A percentile compares a stretch with the other conserved stretches of the same genome.
Evolutionary conservation across 2,888 invertebrate genomes (phyloP).

Genomic region (Amblyjoppa proteus): DNA sequence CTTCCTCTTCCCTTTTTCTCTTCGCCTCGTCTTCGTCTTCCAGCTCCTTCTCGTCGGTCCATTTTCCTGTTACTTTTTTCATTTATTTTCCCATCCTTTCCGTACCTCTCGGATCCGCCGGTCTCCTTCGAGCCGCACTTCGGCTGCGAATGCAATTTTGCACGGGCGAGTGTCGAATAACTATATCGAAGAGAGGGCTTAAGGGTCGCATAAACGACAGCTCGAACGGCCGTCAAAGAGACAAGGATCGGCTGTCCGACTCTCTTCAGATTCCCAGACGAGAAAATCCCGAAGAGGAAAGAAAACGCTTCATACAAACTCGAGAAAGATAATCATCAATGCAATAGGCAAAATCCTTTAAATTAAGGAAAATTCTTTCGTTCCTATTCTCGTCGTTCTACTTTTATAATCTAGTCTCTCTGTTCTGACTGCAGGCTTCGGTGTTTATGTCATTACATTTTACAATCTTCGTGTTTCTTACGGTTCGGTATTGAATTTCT

Average conservation of each 20-base stretch:
- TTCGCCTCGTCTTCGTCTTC: conserved; percentile 15
- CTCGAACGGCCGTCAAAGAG: conserved; percentile 63
- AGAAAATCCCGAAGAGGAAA: neutral
- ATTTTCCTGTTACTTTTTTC: neutral
- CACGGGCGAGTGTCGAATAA: conserved; percentile 44
- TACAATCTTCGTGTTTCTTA: neutral
- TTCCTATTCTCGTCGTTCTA: neutral
- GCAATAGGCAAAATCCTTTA: conserved; percentile 22
- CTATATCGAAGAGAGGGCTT: conserved; percentile 53
- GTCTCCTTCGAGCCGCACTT: conserved; percentile 40
- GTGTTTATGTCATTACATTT: neutral
- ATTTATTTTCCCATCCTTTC: conserved; percentile 21
- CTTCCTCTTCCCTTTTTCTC: conserved; percentile 8
- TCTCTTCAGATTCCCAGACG: neutral
- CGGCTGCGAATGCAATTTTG: conserved; percentile 65
- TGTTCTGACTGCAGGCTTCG: neutral
- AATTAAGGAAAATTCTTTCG: conserved; percentile 1
- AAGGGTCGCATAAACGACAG: conserved; percentile 65
- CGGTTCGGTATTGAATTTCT: neutral
- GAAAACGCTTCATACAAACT: conserved; percentile 4
- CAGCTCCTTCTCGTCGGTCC: neutral
- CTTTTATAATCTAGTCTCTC: neutral
- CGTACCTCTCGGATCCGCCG: conserved; percentile 8
- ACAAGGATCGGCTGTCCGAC: conserved; percentile 23
- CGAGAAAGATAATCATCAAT: conserved; percentile 43